Base-by-base conservation (phyloP, 2,797 vertebrate species). In the Arrhamphus sclerolepis region DNA sequence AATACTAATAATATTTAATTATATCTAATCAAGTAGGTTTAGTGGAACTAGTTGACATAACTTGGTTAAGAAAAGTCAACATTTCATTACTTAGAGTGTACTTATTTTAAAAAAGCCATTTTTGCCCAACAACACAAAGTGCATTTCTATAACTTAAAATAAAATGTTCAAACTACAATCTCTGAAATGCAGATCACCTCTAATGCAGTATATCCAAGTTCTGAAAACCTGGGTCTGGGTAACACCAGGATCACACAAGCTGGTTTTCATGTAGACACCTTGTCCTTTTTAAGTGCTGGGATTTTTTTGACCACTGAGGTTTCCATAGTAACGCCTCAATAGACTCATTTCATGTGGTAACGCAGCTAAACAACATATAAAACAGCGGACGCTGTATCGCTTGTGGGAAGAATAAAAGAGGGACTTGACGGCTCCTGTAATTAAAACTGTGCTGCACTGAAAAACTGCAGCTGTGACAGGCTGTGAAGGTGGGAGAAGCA, bases 291-390 rank as follows among this genome's bases (percentile, higher is more conserved):
- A 51, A 44, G 14, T 20, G 58, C 68, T 81, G 58, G 22, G 51
- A 38, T 40, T 43, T 13, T n/a, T 51, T 51, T 50, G 62, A 46
- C 39, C 46, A 44, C 47, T 46, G 56, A 42, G 64, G 78, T 75
- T 72, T 67, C 74, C 71, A 72, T 77, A 34, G 78, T 62, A 53
- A 75, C 68, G n/a, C 50, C 58, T 56, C 5, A 28, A 53, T 58
- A 53, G 50, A 46, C 42, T 29, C 52, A 62, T 61, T 49, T 62
- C 63, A 43, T 16, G 65, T 28, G 55, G 62, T 31, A 63, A 57
- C 50, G 57, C 26, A 21, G 40, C 53, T 9, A 54, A 75, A 66
- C 31, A 53, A 60, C 48, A 53, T 47, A 38, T 34, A 6, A 54
- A 22, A 34, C 55, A 69, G 40, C 61, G 60, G 46, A 50, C 28